Evolutionary conservation across 2,113 vertebrate species (phyloP).

Genomic region (Scopus umbretta): DNA sequence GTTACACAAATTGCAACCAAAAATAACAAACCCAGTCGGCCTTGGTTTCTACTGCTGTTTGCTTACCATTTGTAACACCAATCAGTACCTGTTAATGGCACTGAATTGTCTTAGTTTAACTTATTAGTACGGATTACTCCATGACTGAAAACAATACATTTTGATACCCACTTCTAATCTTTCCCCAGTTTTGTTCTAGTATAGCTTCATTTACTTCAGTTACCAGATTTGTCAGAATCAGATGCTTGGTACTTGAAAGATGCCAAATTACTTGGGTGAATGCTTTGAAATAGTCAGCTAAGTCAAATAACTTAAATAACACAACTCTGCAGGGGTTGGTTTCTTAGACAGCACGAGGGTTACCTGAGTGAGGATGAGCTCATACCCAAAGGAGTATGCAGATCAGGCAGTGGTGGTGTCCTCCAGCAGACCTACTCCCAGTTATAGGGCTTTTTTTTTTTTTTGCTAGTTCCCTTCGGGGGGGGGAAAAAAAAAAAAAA

Average conservation of each 20-base stretch:
- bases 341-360: background rate
- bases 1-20: background rate
- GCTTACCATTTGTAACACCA: background rate
- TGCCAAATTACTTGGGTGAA: background rate
- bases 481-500: background rate
- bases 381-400: background rate
- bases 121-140: background rate
- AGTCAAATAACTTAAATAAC: background rate
- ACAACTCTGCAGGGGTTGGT: background rate
- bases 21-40: constrained; percentile 1
- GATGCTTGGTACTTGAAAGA: background rate
- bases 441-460: background rate
- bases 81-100: background rate
- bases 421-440: background rate
- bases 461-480: background rate
- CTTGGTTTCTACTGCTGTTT: background rate
- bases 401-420: background rate
- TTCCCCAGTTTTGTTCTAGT: background rate
- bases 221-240: background rate
- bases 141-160: background rate
- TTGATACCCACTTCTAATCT: background rate
- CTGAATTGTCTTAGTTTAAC: background rate
- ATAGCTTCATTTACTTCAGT: background rate
- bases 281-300: background rate
- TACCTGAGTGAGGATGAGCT: background rate